These are phyloP conservation scores for Leptopilina boulardi DNA, from an alignment of 1,140 invertebrate genomes.

Conservation along the genomic window DNA sequence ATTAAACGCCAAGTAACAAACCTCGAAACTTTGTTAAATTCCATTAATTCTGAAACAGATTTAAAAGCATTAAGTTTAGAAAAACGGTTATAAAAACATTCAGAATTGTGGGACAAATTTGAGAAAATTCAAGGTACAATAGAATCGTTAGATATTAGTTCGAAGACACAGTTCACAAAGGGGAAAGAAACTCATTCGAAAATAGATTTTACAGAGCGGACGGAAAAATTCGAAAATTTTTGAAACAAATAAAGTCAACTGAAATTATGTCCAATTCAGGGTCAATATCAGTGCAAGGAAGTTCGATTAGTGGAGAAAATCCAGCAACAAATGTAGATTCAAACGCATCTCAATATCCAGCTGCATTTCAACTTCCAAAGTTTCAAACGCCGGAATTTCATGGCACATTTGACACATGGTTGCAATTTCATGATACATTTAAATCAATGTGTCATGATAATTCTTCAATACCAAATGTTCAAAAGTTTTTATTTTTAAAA, in stretches of 20 bases:
- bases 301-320: neutral
- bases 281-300: neutral
- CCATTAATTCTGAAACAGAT: neutral
- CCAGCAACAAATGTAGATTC: neutral
- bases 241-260: neutral
- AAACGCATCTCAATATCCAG: neutral
- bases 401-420: neutral
- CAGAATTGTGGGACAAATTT: neutral
- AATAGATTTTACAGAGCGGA: neutral
- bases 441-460: slow-evolving; percentile 23
- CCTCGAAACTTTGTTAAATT: neutral
- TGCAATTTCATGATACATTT: neutral
- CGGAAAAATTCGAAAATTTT: neutral
- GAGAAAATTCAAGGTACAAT: neutral
- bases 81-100: neutral
- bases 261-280: neutral
- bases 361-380: neutral
- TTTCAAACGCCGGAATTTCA: neutral
- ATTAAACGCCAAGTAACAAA: neutral
- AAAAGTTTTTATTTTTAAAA: neutral
- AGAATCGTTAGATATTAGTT: neutral
- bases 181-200: neutral
- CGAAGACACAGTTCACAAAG: neutral
- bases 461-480: neutral
- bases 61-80: neutral